Evolutionary conservation across 2,797 vertebrate genomes (phyloP).

Genomic region (Gambusia yucatana): DNA sequence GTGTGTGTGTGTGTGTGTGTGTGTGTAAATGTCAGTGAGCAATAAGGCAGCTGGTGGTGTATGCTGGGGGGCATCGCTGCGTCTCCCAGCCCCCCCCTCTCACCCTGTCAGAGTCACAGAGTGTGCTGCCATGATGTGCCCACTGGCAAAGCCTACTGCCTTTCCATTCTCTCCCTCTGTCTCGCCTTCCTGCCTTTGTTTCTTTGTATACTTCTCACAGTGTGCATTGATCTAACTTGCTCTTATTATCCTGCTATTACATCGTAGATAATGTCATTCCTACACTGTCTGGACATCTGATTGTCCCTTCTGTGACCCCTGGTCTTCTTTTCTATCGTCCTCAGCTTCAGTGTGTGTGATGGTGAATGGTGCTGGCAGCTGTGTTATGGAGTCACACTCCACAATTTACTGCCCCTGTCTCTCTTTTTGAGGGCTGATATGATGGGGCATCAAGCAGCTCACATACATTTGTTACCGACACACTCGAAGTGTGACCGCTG

Average conservation of each 20-base stretch:
- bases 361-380: constrained; percentile 67
- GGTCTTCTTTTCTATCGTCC: constrained; percentile 72
- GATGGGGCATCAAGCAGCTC: constrained; percentile 60
- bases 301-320: constrained; percentile 56
- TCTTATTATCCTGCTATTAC: constrained; percentile 60
- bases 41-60: constrained; percentile 79
- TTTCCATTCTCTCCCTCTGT: constrained; percentile 59
- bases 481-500: constrained; percentile 56
- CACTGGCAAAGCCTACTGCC: constrained; percentile 69
- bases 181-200: constrained; percentile 63
- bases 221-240: constrained; percentile 49
- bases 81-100: constrained; percentile 55
- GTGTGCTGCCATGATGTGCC: constrained; percentile 84
- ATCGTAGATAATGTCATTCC: constrained; percentile 62
- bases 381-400: constrained; percentile 76
- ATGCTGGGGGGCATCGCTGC: constrained; percentile 79
- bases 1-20: constrained; percentile 43
- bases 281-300: constrained; percentile 53
- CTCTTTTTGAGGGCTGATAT: constrained; percentile 61
- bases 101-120: constrained; percentile 82
- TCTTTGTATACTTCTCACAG: constrained; percentile 50
- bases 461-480: constrained; percentile 62
- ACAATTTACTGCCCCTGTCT: constrained; percentile 66
- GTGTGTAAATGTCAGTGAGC: constrained; percentile 82
- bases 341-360: constrained; percentile 60